A percentile compares a stretch with the other conserved stretches of the same genome.
These are phyloP conservation scores for Erythrolamprus reginae DNA, from an alignment of 2,113 vertebrate species.

Conservation along the genomic window DNA sequence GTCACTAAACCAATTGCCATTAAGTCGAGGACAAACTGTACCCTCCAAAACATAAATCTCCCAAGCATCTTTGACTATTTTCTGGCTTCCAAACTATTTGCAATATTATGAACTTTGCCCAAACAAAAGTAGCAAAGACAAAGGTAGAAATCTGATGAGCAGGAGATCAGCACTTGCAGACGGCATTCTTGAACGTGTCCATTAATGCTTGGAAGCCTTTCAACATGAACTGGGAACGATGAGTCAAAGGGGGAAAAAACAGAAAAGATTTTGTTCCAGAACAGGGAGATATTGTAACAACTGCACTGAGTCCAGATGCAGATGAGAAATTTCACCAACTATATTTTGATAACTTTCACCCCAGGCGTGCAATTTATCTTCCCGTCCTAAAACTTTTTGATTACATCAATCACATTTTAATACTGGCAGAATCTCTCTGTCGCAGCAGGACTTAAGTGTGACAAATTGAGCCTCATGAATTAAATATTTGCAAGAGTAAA, in stretches of 20 bases:
- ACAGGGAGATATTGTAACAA: neutral
- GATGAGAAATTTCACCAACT: neutral
- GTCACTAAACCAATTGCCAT: neutral
- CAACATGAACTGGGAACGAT: neutral
- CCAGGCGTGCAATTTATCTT: neutral
- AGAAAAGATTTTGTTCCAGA: neutral
- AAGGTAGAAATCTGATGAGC: too few relatives aligned
- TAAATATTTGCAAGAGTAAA: accelerated
- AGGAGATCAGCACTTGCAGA: neutral
- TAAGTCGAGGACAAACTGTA: neutral
- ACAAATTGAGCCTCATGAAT: neutral
- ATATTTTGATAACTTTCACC: neutral
- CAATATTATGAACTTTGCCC: neutral
- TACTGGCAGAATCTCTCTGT: neutral
- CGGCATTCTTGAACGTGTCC: neutral
- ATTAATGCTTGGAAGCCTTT: neutral
- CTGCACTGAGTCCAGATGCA: neutral
- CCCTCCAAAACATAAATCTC: neutral
- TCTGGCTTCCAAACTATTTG: neutral
- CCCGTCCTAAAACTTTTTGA: neutral
- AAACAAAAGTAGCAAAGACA: neutral
- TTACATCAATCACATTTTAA: neutral
- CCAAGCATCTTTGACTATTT: neutral
- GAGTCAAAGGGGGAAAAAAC: neutral
- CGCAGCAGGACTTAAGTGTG: neutral